Conservation (phyloP, 2,888 invertebrate species). For the Trisateles emortualis region DNA sequence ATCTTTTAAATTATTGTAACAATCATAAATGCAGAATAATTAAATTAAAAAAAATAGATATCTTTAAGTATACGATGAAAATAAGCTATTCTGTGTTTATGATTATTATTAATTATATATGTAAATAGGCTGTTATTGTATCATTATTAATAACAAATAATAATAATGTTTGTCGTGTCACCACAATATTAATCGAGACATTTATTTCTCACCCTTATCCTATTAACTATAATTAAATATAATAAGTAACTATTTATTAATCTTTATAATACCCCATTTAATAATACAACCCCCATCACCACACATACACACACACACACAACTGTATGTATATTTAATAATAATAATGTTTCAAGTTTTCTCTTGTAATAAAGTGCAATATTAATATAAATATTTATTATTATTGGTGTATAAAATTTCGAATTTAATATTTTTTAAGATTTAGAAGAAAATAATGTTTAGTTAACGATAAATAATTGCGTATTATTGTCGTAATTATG, state of each 20-base stretch:
- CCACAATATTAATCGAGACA: background rate
- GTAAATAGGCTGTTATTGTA: background rate
- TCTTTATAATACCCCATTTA: too few species aligned
- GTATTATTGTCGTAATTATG: constrained; percentile 43
- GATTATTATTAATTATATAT: constrained; percentile 6
- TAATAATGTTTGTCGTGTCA: constrained; percentile 3
- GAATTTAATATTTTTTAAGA: constrained; percentile 76
- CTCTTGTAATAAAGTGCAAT: constrained; percentile 68
- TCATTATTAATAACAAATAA: background rate
- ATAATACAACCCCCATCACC: background rate
- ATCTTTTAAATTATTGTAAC: constrained; percentile 10
- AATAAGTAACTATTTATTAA: too few species aligned
- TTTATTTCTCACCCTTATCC: too few species aligned
- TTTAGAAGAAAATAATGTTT: constrained; percentile 38
- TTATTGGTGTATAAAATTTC: constrained; percentile 72
- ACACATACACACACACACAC: too few species aligned
- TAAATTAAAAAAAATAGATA: constrained; percentile 10
- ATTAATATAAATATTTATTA: constrained; percentile 60
- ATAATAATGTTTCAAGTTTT: constrained; percentile 20
- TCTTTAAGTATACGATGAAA: constrained; percentile 37
- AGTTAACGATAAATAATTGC: constrained; percentile 41
- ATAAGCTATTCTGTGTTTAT: constrained; percentile 21
- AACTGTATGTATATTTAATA: constrained; percentile 1
- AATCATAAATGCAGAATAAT: constrained; percentile 30
- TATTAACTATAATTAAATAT: too few species aligned